Percentiles rank a stretch among this genome's conserved stretches.
These are phyloP conservation scores for Emmelina monodactyla DNA, from an alignment of 2,888 invertebrate species.

Conservation along the genomic window DNA sequence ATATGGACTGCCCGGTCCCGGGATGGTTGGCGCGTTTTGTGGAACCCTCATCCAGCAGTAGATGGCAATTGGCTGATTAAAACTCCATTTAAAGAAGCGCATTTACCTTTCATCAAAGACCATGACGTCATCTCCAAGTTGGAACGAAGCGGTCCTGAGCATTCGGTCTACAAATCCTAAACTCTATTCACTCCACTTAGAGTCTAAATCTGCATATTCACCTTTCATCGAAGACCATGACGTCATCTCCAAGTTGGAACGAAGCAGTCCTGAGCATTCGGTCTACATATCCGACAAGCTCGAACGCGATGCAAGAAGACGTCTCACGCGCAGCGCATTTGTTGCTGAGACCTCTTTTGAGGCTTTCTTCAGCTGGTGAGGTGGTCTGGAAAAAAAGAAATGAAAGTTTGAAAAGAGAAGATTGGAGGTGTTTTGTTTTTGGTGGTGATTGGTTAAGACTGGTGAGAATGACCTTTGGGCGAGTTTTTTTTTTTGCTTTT, in stretches of 20 bases:
- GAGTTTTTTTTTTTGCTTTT: too few relatives aligned
- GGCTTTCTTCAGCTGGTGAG: constrained; percentile 68
- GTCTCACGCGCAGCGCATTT: constrained; percentile 82
- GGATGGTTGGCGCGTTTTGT: too few relatives aligned
- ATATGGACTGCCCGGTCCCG: too few relatives aligned
- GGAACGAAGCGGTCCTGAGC: constrained; percentile 80
- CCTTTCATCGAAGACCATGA: constrained; percentile 79
- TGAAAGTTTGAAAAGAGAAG: too few relatives aligned
- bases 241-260: constrained; percentile 77
- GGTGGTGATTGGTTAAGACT: too few relatives aligned
- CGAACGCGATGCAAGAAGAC: constrained; percentile 83
- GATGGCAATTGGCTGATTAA: too few relatives aligned
- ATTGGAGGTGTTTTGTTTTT: too few relatives aligned
- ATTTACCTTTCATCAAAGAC: constrained; percentile 75
- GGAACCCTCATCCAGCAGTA: too few relatives aligned
- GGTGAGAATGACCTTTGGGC: too few relatives aligned
- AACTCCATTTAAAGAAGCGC: too few relatives aligned
- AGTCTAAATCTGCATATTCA: too few relatives aligned
- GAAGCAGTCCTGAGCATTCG: constrained; percentile 80
- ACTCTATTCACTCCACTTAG: too few relatives aligned
- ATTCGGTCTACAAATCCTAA: constrained; percentile 84
- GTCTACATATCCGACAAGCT: constrained; percentile 84
- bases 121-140: constrained; percentile 78
- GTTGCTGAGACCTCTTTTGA: constrained; percentile 76
- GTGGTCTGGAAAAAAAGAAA: constrained; percentile 27